Conservation (phyloP, 1,140 invertebrate genomes). For the Laupala kohalensis region DNA sequence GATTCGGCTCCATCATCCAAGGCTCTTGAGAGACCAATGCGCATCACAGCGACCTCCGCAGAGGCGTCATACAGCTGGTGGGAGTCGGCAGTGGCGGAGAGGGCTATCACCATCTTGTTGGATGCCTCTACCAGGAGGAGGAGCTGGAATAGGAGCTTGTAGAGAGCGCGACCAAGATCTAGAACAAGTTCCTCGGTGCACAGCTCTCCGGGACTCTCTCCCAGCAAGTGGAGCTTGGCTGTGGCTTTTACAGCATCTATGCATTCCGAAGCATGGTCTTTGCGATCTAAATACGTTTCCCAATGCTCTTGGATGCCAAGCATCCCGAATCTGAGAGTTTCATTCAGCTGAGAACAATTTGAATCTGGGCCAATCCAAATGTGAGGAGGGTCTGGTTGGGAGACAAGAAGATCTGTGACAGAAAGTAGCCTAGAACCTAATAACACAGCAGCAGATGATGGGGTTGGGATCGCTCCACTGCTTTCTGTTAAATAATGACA, state of each 20-base stretch:
- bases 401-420: conserved; percentile 44
- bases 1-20: conserved; percentile 37
- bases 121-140: conserved; percentile 81
- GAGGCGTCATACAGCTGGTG: conserved; percentile 42
- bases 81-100: conserved; percentile 38
- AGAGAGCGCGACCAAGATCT: conserved; percentile 70
- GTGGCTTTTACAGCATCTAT: conserved; percentile 59
- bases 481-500: conserved; percentile 29
- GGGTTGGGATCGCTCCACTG: conserved; percentile 22
- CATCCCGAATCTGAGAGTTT: conserved; percentile 74
- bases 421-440: conserved; percentile 45
- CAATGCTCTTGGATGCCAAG: conserved; percentile 91
- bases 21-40: conserved; percentile 33
- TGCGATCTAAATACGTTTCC: conserved; percentile 84
- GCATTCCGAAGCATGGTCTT: conserved; percentile 76
- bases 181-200: conserved; percentile 46
- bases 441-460: conserved; percentile 24
- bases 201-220: conserved; percentile 39
- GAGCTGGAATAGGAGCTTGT: conserved; percentile 89
- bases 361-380: conserved; percentile 54
- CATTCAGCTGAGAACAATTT: conserved; percentile 48
- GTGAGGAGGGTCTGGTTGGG: conserved; percentile 50
- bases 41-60: conserved; percentile 36
- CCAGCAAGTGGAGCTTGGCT: conserved; percentile 55
- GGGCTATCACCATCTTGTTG: conserved; percentile 66